phyloP scores from a whole-genome alignment of 30 jellyfish, hydroid and myxozoan genomes.

The Sanderia malayensis region DNA sequence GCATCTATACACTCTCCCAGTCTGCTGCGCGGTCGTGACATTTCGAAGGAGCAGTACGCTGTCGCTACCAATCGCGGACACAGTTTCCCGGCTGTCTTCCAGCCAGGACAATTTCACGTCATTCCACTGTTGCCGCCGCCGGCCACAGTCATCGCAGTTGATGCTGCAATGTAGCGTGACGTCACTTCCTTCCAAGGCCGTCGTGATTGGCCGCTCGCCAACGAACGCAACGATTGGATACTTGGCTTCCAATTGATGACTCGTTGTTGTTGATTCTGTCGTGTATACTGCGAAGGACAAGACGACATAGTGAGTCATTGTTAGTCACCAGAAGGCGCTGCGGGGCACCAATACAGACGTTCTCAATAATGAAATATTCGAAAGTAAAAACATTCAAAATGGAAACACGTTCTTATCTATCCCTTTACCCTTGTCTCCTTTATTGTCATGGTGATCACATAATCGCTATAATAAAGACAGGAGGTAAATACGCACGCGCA shows the following conservation, averaged over 20 bases:
- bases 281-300: neutral
- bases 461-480: no score
- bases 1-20: constrained; percentile 17
- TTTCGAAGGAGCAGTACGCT: constrained; percentile 25
- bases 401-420: no score
- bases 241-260: neutral
- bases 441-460: no score
- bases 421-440: no score
- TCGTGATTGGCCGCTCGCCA: neutral
- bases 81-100: constrained; percentile 22
- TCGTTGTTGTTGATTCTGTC: neutral
- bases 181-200: constrained; percentile 21
- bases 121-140: neutral
- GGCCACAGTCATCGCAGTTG: constrained; percentile 39
- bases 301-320: no score
- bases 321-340: no score
- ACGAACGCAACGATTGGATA: constrained; percentile 19
- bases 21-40: neutral
- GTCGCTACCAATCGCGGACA: neutral
- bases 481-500: no score
- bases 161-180: constrained; percentile 27
- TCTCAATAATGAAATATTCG: no score
- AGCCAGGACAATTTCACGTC: constrained; percentile 29
- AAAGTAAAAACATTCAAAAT: no score
- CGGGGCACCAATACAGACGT: no score